Conservation (phyloP, 2,797 vertebrate species). For the Scomberomorus guttatus region DNA sequence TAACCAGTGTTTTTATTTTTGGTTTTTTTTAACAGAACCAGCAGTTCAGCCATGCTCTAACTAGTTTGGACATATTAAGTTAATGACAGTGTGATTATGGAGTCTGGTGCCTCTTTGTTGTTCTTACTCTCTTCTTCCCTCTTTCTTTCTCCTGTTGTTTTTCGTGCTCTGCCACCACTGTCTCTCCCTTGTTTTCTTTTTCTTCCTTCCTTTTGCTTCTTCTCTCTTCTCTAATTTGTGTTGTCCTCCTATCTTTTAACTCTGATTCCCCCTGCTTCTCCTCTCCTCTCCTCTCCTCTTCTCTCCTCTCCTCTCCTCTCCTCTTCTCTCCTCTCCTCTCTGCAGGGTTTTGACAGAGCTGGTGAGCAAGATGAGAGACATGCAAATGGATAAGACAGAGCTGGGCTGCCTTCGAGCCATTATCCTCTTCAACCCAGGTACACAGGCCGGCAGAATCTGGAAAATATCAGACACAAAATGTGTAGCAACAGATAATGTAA, state of each 20-base stretch:
- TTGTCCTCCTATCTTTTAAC: constrained; percentile 16
- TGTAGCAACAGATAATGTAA: background rate
- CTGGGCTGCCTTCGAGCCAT: constrained; percentile 91
- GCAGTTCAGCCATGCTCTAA: constrained; percentile 31
- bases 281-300: constrained; percentile 24
- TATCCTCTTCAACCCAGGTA: constrained; percentile 95
- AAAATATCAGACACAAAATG: background rate
- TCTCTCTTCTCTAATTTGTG: constrained; percentile 5
- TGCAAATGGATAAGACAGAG: constrained; percentile 98
- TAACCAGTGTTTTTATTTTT: constrained; percentile 4
- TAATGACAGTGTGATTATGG: background rate
- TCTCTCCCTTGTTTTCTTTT: constrained; percentile 21
- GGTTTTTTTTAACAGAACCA: constrained; percentile 45
- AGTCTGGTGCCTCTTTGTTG: constrained; percentile 25
- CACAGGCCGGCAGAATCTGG: background rate
- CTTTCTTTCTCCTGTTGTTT: constrained; percentile 21
- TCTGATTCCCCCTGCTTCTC: constrained; percentile 30
- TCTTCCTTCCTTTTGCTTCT: background rate
- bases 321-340: background rate
- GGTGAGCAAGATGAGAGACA: constrained; percentile 97
- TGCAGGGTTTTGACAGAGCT: constrained; percentile 94
- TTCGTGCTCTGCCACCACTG: background rate
- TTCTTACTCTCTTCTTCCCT: constrained; percentile 34
- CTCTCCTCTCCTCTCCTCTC: constrained; percentile 12
- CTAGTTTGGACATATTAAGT: constrained; percentile 14